Evolutionary conservation across 1,140 invertebrate genomes (phyloP), one percentile per base, ranked within the genome.

Genomic region (Ceratosolen fusciceps): DNA sequence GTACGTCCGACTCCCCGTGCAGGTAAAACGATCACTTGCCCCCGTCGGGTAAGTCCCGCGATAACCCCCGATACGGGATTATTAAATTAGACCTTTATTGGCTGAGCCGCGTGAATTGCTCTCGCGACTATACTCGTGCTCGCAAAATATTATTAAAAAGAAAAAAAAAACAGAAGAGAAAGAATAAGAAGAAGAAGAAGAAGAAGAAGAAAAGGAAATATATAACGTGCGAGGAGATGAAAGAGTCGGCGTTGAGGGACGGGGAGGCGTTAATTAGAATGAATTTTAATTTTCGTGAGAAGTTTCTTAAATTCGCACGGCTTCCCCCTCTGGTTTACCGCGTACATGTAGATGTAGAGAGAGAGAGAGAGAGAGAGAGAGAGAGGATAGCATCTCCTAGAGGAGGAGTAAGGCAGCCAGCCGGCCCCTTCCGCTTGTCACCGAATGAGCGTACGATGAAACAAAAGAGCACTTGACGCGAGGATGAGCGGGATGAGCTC

Each of bases 221-320:
- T 16, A 65, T 65, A 37, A 10, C 31, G n/a, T 37, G 16, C 3
- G n/a, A n/a, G n/a, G n/a, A 52, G 49, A 21, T 16, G 31, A 37
- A 65, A 26, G 29, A 65, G n/a, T n/a, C n/a, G n/a, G n/a, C n/a
- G n/a, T n/a, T n/a, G 10, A 58, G 3, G 7, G 26, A 9, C 9
- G 19, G 19, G 29, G 3, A 16, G 24, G 2, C 24, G 21, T 49
- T 43, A 49, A 65, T 75, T 52, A 47, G 65, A 31, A 62, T 74
- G 52, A 43, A 74, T 62, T 74, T 47, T 74, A 65, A 65, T 75
- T 75, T 52, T 24, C 39, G 73, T 75, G 73, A 49, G 73, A 75
- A 75, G 43, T 74, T 74, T 52, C 29, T n/a, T n/a, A n/a, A 49
- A 75, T 75, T 75, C 73, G 10, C 73, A 65, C 43, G 73, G 47